phyloP scores from a whole-genome alignment of 2,888 invertebrate genomes.

The Tuberolachnus salignus region DNA sequence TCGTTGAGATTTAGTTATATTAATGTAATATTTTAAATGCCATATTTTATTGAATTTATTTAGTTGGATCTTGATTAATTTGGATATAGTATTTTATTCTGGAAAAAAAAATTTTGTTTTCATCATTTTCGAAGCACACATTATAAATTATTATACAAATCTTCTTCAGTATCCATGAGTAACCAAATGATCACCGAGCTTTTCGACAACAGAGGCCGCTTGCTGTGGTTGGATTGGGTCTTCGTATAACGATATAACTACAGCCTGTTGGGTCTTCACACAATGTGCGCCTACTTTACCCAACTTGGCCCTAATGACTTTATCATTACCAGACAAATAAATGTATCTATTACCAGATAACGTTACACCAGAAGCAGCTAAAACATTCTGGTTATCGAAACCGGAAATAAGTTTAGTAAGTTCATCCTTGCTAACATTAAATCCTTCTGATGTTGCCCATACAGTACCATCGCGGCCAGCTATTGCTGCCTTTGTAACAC shows the following conservation, averaged over 20 bases:
- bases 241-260: slow-evolving; percentile 92
- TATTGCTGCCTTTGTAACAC: slow-evolving; percentile 93
- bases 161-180: slow-evolving; percentile 85
- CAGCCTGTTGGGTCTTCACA: slow-evolving; percentile 95
- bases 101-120: not conserved
- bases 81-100: slow-evolving; percentile 26
- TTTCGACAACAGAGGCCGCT: slow-evolving; percentile 95
- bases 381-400: slow-evolving; percentile 86
- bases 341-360: slow-evolving; percentile 91
- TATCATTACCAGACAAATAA: slow-evolving; percentile 92
- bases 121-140: slow-evolving; percentile 20
- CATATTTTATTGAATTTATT: slow-evolving; percentile 20
- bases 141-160: slow-evolving; percentile 5
- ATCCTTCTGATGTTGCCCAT: slow-evolving; percentile 92
- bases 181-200: slow-evolving; percentile 96
- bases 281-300: slow-evolving; percentile 93
- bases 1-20: slow-evolving; percentile 47
- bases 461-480: slow-evolving; percentile 94
- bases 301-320: slow-evolving; percentile 90
- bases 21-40: slow-evolving; percentile 50
- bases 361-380: slow-evolving; percentile 89
- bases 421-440: slow-evolving; percentile 95
- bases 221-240: slow-evolving; percentile 96
- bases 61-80: slow-evolving; percentile 33
- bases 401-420: slow-evolving; percentile 86